phyloP scores from a whole-genome alignment of 2,888 invertebrate species.

The Ichneumoninae sp. region DNA sequence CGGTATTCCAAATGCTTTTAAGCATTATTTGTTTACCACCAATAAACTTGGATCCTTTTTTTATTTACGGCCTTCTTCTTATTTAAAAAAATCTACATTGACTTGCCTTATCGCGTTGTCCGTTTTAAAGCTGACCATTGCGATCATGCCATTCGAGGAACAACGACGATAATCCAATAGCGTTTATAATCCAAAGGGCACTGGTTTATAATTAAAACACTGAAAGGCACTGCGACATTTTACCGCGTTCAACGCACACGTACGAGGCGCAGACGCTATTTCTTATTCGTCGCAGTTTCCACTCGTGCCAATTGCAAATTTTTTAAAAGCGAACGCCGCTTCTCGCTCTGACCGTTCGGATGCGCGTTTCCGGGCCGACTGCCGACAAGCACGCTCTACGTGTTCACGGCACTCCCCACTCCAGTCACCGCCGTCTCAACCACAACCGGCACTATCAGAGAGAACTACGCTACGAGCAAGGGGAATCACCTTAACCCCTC shows the following conservation, averaged over 20 bases:
- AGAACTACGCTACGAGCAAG: conserved; percentile 8
- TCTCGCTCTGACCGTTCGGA: conserved; percentile 63
- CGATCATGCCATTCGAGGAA: not conserved
- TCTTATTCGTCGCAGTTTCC: not conserved
- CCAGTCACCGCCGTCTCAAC: conserved; percentile 48
- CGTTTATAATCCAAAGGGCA: conserved; percentile 1
- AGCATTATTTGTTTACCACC: too few species aligned
- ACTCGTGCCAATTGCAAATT: not conserved
- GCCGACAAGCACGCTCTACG: conserved; percentile 74
- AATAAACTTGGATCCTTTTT: too few species aligned
- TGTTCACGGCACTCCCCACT: conserved; percentile 54
- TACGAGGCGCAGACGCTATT: not conserved
- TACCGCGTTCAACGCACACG: not conserved
- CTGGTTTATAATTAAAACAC: conserved; percentile 3
- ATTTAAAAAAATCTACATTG: not conserved
- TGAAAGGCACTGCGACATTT: not conserved
- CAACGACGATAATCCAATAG: conserved; percentile 15
- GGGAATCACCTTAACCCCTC: conserved; percentile 24
- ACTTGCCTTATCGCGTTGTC: conserved; percentile 56
- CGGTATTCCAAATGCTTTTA: too few species aligned
- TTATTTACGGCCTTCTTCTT: not conserved
- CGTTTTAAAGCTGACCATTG: conserved; percentile 64
- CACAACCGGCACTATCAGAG: conserved; percentile 2
- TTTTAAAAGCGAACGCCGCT: conserved; percentile 16
- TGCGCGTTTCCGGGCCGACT: conserved; percentile 79